Evolutionary conservation across 35 echinoderm and acorn worm genomes (phyloP).

Genomic region (Ptychodera flava): DNA sequence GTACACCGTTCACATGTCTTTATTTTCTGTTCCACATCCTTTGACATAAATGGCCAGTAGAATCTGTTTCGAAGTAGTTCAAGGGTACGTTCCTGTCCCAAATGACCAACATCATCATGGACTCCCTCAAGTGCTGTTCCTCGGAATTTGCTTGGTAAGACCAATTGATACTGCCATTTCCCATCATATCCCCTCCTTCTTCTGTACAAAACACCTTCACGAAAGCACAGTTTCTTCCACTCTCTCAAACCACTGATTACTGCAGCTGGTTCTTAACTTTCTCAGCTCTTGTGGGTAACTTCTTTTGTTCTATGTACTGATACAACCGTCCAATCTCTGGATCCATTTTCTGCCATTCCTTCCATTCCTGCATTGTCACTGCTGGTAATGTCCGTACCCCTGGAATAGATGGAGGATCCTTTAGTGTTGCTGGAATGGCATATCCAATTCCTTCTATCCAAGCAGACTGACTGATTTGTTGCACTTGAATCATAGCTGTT

Average conservation of each 20-base stretch:
- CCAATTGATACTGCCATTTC: neutral
- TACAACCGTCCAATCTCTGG: neutral
- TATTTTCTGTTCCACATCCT: slow-evolving; percentile 14
- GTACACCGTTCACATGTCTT: slow-evolving; percentile 33
- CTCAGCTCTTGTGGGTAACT: neutral
- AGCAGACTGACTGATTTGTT: neutral
- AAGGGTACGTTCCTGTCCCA: too few species aligned
- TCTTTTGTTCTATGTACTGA: neutral
- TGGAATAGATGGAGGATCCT: neutral
- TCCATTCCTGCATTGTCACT: neutral
- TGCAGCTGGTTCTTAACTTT: neutral
- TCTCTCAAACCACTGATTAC: slow-evolving; percentile 1
- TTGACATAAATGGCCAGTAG: slow-evolving; percentile 27
- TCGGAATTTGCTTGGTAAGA: slow-evolving; percentile 18
- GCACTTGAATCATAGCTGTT: neutral
- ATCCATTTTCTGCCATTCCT: neutral
- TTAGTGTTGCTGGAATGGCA: neutral
- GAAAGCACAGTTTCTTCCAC: slow-evolving; percentile 16
- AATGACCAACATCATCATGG: too few species aligned
- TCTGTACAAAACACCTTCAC: slow-evolving; percentile 27
- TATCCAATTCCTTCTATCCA: neutral
- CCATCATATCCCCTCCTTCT: neutral
- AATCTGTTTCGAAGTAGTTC: slow-evolving; percentile 22
- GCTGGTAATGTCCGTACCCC: neutral
- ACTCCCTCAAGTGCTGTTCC: slow-evolving; percentile 19